phyloP scores from a whole-genome alignment of 2,113 vertebrate genomes.

The Orthonyx spaldingii region DNA sequence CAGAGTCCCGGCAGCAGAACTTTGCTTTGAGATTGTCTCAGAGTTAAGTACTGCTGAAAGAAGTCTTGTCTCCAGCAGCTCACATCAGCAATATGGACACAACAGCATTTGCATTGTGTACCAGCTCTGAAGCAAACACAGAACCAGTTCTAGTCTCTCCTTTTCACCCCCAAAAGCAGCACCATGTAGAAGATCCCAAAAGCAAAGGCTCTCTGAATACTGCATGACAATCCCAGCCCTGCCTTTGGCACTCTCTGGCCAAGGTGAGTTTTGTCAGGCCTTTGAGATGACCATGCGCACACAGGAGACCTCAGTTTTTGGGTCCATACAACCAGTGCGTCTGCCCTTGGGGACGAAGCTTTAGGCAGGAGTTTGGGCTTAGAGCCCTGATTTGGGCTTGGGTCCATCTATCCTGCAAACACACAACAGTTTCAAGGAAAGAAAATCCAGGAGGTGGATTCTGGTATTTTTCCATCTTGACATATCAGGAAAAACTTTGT shows the following conservation, averaged over 20 bases:
- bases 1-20: not conserved
- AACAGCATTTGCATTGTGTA: not conserved
- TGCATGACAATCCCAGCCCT: accelerated
- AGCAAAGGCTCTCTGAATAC: accelerated
- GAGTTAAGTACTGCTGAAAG: not conserved
- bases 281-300: not conserved
- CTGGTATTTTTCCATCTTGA: not conserved
- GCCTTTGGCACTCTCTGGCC: not conserved
- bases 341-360: not conserved
- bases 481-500: not conserved
- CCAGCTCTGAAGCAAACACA: not conserved
- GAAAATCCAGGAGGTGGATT: not conserved
- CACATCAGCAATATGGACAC: accelerated
- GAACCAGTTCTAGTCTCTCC: not conserved
- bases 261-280: not conserved
- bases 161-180: not conserved
- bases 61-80: not conserved
- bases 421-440: not conserved
- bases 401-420: not conserved
- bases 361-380: not conserved
- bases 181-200: not conserved
- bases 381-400: not conserved
- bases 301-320: not conserved
- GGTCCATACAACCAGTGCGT: not conserved
- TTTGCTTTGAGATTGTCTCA: not conserved